These are phyloP conservation scores for Vulpes ferrilata DNA, from an alignment of 2,113 vertebrate species.

Conservation along the genomic window DNA sequence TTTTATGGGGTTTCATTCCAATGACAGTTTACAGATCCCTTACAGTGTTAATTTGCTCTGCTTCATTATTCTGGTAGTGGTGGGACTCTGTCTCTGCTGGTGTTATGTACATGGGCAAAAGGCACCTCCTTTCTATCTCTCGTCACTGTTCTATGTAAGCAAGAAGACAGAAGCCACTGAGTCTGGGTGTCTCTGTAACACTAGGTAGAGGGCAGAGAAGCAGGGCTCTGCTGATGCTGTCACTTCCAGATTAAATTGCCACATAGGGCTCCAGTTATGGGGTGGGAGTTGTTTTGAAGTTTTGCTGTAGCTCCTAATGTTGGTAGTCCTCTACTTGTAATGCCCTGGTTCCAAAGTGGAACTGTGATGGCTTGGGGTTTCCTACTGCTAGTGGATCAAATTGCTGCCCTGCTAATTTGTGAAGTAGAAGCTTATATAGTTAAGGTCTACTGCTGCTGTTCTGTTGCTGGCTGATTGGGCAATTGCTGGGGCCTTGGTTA, in stretches of 20 bases:
- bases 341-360: neutral
- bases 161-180: neutral
- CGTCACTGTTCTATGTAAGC: neutral
- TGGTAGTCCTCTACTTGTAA: neutral
- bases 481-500: neutral
- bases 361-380: neutral
- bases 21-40: neutral
- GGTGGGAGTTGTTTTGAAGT: neutral
- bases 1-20: neutral
- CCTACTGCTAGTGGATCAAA: neutral
- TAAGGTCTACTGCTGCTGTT: neutral
- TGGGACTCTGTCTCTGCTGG: neutral
- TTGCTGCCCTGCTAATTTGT: neutral
- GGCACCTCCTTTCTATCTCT: neutral
- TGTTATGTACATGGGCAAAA: neutral
- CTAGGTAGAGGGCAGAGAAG: neutral
- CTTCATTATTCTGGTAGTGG: neutral
- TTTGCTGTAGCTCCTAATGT: neutral
- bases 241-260: neutral
- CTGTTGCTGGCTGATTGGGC: neutral
- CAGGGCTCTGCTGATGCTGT: neutral
- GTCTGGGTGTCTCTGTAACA: neutral
- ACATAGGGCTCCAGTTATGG: neutral
- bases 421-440: neutral
- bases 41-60: neutral